These are phyloP conservation scores for Actinopyga echinites DNA, from an alignment of 53 echinoderm and acorn worm genomes.

Conservation along the genomic window DNA sequence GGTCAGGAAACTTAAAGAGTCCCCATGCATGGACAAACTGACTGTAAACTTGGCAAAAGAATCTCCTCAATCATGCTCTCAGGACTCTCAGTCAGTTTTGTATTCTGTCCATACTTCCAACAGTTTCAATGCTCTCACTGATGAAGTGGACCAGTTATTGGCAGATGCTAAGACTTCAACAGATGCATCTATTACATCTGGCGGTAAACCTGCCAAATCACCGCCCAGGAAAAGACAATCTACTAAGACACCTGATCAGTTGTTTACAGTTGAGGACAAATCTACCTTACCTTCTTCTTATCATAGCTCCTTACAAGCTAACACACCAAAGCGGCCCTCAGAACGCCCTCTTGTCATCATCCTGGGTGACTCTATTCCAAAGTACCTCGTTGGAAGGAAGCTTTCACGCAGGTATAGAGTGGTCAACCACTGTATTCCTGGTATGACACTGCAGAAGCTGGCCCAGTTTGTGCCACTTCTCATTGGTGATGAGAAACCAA, in stretches of 20 bases:
- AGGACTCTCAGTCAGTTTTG: not conserved
- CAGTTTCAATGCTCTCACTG: not conserved
- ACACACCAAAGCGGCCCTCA: not conserved
- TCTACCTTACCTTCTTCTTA: not conserved
- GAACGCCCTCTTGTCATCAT: not conserved
- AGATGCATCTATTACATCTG: too few species aligned
- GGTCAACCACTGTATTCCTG: not conserved
- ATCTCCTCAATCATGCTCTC: not conserved
- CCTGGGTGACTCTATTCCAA: not conserved
- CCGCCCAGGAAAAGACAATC: not conserved
- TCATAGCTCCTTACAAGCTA: not conserved
- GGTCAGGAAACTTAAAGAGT: too few species aligned
- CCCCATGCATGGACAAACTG: too few species aligned
- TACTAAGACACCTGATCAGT: not conserved
- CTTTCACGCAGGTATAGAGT: not conserved
- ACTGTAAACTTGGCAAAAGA: too few species aligned
- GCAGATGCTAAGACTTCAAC: not conserved
- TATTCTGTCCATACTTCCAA: not conserved
- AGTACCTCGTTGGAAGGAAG: not conserved
- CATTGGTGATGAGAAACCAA: not conserved
- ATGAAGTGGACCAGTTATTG: not conserved
- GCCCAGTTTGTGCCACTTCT: not conserved
- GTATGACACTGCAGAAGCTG: not conserved
- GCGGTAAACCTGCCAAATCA: not conserved
- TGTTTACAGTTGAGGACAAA: not conserved